These are phyloP conservation scores for Mastomys natalensis DNA, from an alignment of 2,113 vertebrate genomes.

Conservation along the genomic window DNA sequence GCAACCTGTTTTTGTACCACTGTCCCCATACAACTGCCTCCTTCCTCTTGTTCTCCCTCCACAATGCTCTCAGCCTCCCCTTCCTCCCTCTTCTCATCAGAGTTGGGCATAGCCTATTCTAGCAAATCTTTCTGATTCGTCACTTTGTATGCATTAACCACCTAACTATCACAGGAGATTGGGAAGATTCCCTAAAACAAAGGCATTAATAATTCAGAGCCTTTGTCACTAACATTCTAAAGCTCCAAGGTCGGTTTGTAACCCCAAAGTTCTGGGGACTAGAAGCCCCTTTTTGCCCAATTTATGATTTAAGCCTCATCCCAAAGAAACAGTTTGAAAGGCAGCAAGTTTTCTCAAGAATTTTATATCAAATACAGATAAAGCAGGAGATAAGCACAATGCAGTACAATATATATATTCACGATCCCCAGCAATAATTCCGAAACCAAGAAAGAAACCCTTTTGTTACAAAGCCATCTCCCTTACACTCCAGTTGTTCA, in stretches of 20 bases:
- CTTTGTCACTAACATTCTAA: background rate
- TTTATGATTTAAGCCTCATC: slow-evolving; percentile 3
- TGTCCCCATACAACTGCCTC: too few species aligned
- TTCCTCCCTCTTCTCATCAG: too few species aligned
- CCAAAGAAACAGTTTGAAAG: slow-evolving; percentile 62
- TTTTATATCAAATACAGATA: slow-evolving; percentile 67
- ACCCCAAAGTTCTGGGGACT: background rate
- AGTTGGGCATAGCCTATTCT: too few species aligned
- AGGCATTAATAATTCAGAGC: slow-evolving; percentile 33
- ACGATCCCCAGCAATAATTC: slow-evolving; percentile 67
- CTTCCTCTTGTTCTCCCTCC: too few species aligned
- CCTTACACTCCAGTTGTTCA: slow-evolving; percentile 60
- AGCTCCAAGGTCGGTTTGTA: background rate
- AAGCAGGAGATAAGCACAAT: slow-evolving; percentile 65
- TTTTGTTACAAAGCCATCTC: slow-evolving; percentile 73
- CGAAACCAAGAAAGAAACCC: slow-evolving; percentile 57
- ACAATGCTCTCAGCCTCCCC: too few species aligned
- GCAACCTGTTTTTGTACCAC: too few species aligned
- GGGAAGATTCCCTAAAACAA: slow-evolving; percentile 49
- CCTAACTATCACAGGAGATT: background rate
- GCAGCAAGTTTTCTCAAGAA: slow-evolving; percentile 64
- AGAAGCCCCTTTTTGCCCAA: slow-evolving; percentile 4
- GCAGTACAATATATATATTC: slow-evolving; percentile 76
- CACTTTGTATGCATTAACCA: background rate
- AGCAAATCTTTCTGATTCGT: too few species aligned